Conservation (phyloP, 2,888 invertebrate species). For the Eupsilia transversa region DNA sequence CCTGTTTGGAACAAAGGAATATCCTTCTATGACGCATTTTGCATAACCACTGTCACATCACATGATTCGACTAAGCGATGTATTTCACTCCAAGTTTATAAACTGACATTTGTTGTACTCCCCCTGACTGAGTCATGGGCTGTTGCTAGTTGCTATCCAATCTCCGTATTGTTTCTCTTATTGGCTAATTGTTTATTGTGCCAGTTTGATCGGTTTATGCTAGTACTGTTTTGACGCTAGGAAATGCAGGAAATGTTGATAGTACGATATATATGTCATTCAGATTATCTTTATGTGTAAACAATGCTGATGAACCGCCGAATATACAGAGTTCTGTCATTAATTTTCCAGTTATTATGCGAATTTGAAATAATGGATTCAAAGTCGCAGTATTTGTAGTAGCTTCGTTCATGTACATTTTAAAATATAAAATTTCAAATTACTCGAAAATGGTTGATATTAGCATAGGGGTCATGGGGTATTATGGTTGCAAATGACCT, state of each 20-base stretch:
- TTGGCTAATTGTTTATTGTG: constrained; percentile 36
- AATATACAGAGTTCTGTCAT: not conserved
- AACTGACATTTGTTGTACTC: constrained; percentile 27
- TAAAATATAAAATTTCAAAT: too few relatives aligned
- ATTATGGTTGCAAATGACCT: too few relatives aligned
- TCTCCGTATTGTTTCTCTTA: constrained; percentile 39
- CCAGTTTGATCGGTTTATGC: constrained; percentile 26
- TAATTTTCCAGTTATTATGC: not conserved
- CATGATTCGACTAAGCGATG: constrained; percentile 31
- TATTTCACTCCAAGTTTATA: constrained; percentile 30
- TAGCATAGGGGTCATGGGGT: too few relatives aligned
- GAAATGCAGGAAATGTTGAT: constrained; percentile 10
- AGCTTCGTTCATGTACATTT: not conserved
- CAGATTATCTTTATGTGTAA: constrained; percentile 13
- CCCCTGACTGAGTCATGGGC: constrained; percentile 32
- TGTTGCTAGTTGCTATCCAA: constrained; percentile 26
- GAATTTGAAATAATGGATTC: not conserved
- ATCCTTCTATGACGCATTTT: constrained; percentile 38
- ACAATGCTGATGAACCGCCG: not conserved
- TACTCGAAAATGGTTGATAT: too few relatives aligned
- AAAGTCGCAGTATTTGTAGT: not conserved
- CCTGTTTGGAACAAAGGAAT: constrained; percentile 3
- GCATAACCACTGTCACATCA: constrained; percentile 25
- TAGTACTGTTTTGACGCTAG: constrained; percentile 14
- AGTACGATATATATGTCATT: constrained; percentile 9